Evolutionary conservation across 2,888 invertebrate species (phyloP).

Genomic region (Carcina quercana): DNA sequence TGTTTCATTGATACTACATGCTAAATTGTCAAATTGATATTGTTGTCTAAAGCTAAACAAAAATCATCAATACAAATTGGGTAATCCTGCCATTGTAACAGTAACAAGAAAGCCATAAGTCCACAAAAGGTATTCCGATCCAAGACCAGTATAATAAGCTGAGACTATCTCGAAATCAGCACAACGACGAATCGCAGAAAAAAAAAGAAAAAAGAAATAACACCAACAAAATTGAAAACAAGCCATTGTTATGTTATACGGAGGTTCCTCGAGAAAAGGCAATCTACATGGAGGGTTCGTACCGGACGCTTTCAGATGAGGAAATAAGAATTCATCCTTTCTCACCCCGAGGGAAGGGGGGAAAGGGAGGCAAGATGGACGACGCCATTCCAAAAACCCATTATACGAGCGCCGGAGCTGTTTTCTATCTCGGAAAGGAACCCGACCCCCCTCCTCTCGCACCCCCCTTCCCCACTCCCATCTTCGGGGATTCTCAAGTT

Average conservation of each 20-base stretch:
- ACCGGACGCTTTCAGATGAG: conserved; percentile 70
- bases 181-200: too few species aligned
- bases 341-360: conserved; percentile 47
- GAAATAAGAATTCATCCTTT: conserved; percentile 76
- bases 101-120: too few species aligned
- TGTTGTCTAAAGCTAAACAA: too few species aligned
- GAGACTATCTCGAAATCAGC: too few species aligned
- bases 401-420: conserved; percentile 80
- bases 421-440: conserved; percentile 74
- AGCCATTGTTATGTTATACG: conserved; percentile 71
- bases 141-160: too few species aligned
- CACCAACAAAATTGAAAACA: conserved; percentile 69
- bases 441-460: conserved; percentile 30
- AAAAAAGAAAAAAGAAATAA: conserved; percentile 38
- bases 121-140: too few species aligned
- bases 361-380: conserved; percentile 76
- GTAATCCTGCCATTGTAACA: too few species aligned
- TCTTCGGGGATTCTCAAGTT: conserved; percentile 65
- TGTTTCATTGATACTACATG: too few species aligned
- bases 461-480: conserved; percentile 31
- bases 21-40: too few species aligned
- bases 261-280: conserved; percentile 66
- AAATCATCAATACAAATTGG: too few species aligned
- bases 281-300: conserved; percentile 70
- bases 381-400: conserved; percentile 82